Conservation (phyloP, 2,888 invertebrate genomes). For the Lochmaea capreae region DNA sequence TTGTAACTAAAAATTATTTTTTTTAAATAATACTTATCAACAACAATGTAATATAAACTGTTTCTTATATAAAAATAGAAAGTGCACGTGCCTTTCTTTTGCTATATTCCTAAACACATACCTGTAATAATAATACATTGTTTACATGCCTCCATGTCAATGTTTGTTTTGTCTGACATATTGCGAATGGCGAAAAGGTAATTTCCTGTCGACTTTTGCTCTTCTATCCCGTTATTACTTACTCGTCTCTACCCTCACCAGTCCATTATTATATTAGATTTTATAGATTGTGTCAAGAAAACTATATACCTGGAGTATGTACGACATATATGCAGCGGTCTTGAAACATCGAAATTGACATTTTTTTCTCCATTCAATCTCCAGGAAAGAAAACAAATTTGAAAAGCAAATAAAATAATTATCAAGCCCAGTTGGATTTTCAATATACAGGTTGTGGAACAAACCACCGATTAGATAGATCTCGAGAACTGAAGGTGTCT, state of each 20-base stretch:
- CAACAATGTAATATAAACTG: neutral
- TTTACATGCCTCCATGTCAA: slow-evolving; percentile 63
- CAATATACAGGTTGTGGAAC: too few species aligned
- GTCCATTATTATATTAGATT: slow-evolving; percentile 45
- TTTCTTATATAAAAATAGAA: slow-evolving; percentile 2
- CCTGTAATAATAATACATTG: slow-evolving; percentile 60
- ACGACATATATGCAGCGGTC: neutral
- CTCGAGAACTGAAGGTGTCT: too few species aligned
- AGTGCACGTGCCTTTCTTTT: slow-evolving; percentile 22
- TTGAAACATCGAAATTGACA: neutral
- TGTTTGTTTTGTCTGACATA: slow-evolving; percentile 65
- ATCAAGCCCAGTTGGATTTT: too few species aligned
- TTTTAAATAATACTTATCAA: too few species aligned
- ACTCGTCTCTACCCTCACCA: slow-evolving; percentile 34
- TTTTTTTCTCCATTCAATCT: neutral
- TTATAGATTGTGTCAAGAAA: slow-evolving; percentile 31
- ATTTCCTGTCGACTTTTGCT: slow-evolving; percentile 59
- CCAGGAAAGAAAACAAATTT: too few species aligned
- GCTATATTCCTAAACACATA: slow-evolving; percentile 42
- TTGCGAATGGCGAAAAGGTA: slow-evolving; percentile 65
- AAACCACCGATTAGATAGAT: too few species aligned
- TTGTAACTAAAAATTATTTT: too few species aligned
- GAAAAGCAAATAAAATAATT: too few species aligned
- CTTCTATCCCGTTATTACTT: slow-evolving; percentile 49
- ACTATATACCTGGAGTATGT: neutral